Base-by-base conservation (phyloP, 2,113 vertebrate genomes). In the Paracanthobrama guichenoti region DNA sequence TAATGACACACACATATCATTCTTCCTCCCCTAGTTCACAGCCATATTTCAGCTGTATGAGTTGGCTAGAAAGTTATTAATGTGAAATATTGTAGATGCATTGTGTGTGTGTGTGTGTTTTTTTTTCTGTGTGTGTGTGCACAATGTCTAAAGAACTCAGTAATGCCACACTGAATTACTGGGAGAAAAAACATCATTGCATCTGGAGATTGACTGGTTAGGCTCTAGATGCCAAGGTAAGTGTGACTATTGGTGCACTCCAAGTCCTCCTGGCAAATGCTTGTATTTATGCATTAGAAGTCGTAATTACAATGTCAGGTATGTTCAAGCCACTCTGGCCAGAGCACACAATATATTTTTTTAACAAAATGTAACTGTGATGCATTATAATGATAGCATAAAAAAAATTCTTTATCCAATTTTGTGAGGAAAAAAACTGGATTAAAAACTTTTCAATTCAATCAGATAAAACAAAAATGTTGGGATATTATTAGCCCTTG, bases 141-240 rank as follows among this genome's bases (percentile, higher is more conserved):
- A 93, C 94, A 86, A 95, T 96, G 90, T 98, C 98, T 84, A 92
- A 90, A 26, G 87, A 96, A 83, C 97, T 97, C 78, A 99, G 95
- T 92, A 99, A 98, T 86, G 95, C 94, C 62, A 99, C 98, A 0
- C 81, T 97, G 86, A 88, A 22, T 8, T 93, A 94, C 86, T 99
- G 98, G 98, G 93, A 92, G 35, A 66, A 93, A 91, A 11, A 99
- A 99, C 91, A 94, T 97, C 91, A 96, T 96, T 3, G 91, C 92
- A 44, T 96, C 96, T 0, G 91, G n/a, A 95, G 4, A 93, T 99
- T 85, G 93, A 96, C 85, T 99, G 98, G 98, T 94, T 94, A 82
- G 94, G 93, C 81, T n/a, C 93, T 99, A 87, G 97, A 97, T 85
- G 96, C 98, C 85, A 90, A 90, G 89, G 94, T 94, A 86, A 91